Conservation (phyloP, 2,888 invertebrate genomes). For the Drosophila multiciliata region DNA sequence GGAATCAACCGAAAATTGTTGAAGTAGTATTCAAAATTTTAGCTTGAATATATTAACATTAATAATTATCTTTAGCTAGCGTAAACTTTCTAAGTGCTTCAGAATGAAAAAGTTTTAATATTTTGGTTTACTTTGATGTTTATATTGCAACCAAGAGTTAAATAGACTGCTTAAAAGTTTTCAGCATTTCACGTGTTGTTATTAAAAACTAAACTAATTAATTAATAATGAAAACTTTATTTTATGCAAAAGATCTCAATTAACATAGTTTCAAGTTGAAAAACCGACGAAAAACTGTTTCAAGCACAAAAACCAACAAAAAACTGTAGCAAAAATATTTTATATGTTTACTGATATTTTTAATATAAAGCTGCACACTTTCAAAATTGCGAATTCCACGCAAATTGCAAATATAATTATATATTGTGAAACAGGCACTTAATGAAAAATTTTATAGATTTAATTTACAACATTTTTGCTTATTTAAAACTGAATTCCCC, state of each 20-base stretch:
- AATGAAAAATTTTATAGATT: slow-evolving; percentile 32
- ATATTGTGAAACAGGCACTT: slow-evolving; percentile 11
- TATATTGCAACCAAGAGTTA: neutral
- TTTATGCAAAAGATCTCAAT: neutral
- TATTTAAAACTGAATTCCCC: neutral
- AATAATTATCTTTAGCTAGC: neutral
- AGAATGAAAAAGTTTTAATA: slow-evolving; percentile 8
- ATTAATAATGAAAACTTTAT: neutral
- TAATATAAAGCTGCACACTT: neutral
- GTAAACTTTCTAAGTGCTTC: neutral
- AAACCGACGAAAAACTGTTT: neutral
- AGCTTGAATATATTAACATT: neutral
- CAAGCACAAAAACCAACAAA: too few species aligned
- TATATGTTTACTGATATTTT: neutral
- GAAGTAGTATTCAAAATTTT: neutral
- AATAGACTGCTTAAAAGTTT: neutral
- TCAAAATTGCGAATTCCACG: slow-evolving; percentile 1
- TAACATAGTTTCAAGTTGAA: neutral
- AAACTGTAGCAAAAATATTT: neutral
- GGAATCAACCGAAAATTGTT: neutral
- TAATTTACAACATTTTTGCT: slow-evolving; percentile 35
- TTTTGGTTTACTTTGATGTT: neutral
- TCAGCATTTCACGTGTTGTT: neutral
- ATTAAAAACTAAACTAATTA: neutral
- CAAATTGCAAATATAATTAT: slow-evolving; percentile 24